phyloP scores from a whole-genome alignment of 1,140 invertebrate species.

The Nasonia longicornis region DNA sequence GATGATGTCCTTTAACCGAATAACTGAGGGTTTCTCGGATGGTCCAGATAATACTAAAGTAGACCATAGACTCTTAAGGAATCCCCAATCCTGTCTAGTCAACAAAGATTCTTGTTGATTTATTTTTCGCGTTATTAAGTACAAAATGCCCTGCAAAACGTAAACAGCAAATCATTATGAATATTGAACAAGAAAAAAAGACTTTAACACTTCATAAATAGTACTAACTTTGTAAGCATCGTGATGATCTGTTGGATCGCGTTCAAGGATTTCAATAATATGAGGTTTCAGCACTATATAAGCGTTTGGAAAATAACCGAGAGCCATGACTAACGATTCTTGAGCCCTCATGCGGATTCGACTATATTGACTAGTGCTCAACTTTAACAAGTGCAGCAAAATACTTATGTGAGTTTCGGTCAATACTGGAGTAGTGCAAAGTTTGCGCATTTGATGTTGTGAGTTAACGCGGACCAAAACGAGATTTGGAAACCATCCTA shows the following conservation, averaged over 20 bases:
- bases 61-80: conserved; percentile 80
- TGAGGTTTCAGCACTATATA: conserved; percentile 72
- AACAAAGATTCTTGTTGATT: conserved; percentile 75
- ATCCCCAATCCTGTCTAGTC: conserved; percentile 78
- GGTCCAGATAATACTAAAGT: conserved; percentile 78
- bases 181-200: not conserved
- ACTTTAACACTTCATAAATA: not conserved
- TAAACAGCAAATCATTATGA: conserved; percentile 38
- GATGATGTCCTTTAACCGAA: conserved; percentile 78
- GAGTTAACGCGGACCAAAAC: conserved; percentile 75
- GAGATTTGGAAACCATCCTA: conserved; percentile 74
- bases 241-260: conserved; percentile 74
- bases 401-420: conserved; percentile 74
- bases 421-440: conserved; percentile 58
- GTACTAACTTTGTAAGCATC: conserved; percentile 77
- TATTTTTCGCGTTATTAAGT: conserved; percentile 80
- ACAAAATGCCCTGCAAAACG: conserved; percentile 53
- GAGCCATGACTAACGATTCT: conserved; percentile 68
- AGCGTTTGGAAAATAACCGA: conserved; percentile 73
- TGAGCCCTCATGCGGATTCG: conserved; percentile 78
- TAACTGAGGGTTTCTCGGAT: conserved; percentile 85
- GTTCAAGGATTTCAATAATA: conserved; percentile 73
- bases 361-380: conserved; percentile 78
- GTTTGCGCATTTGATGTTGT: conserved; percentile 76
- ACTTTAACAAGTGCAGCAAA: conserved; percentile 74